Base-by-base conservation (phyloP, 2,888 invertebrate species). In the Limnephilus rhombicus region DNA sequence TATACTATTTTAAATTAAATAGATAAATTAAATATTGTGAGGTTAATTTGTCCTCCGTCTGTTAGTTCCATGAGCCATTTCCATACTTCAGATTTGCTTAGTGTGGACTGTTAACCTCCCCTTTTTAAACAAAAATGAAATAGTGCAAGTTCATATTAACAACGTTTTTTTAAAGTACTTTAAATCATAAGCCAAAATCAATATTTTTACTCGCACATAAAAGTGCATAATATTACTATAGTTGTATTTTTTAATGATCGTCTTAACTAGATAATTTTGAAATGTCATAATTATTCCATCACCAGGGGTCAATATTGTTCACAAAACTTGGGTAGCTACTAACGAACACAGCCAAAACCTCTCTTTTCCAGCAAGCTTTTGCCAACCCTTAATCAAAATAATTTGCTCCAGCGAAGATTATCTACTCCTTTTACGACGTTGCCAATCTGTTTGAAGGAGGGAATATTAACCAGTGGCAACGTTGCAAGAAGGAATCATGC, bases 331-430 rank as follows among this genome's bases (percentile, higher is more conserved):
- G n/a, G 1, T n/a, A n/a, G 9, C 18, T 68, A 9, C 2, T 68
- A 7, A n/a, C 68, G 2, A 68, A 24, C 2, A 68, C 0, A 68
- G 24, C 68, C n/a, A 68, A 68, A 53, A 68, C 24, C n/a, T 7
- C 9, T 24, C 24, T 68, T 68, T 68, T 68, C 68, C 24, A 9
- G 68, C 24, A 9, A 68, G 82, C 31, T 34, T 34, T 82, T 82
- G 34, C 31, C 82, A 82, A 34, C 82, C 82, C 82, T 34, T 31
- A 82, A 82, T 82, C 82, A 82, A 82, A 82, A 82, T 34, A 82
- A 68, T 68, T 68, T 68, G 24, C 68, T 68, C 9, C 24, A 68
- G 24, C 68, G 68, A 24, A 68, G 68, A 68, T 68, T 68, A 49
- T 49, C 49, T 49, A n/a, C 68, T 68, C 31, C 82, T 82, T 34